These are phyloP conservation scores for Vulpes vulpes DNA, from an alignment of 2,113 vertebrate genomes.

Conservation along the genomic window DNA sequence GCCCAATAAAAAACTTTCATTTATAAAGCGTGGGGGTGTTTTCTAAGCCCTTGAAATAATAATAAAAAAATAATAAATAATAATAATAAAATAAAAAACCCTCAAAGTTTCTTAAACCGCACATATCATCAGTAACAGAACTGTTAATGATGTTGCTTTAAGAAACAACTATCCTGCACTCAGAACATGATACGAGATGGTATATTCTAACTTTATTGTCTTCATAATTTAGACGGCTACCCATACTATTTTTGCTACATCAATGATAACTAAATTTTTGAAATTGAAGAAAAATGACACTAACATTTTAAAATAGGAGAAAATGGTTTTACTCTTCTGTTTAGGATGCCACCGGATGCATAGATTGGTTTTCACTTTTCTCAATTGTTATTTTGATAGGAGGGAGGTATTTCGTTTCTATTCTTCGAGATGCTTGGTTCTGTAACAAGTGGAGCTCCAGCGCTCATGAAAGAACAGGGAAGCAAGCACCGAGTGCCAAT, in stretches of 20 bases:
- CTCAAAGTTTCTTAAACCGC: conserved; percentile 21
- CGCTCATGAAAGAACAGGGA: not conserved
- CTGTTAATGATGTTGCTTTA: not conserved
- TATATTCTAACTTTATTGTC: not conserved
- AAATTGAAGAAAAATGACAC: not conserved
- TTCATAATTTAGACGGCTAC: not conserved
- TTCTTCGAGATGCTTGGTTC: not conserved
- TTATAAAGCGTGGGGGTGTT: not conserved
- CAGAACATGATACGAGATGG: not conserved
- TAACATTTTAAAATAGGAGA: not conserved
- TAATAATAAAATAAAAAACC: not conserved
- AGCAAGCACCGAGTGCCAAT: not conserved
- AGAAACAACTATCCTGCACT: not conserved
- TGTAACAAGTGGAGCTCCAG: not conserved
- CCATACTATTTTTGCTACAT: conserved; percentile 15
- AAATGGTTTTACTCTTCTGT: not conserved
- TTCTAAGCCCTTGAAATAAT: conserved; percentile 28
- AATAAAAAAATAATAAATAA: not conserved
- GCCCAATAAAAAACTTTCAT: not conserved
- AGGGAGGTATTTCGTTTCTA: not conserved
- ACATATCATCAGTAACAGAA: not conserved
- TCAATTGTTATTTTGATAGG: conserved; percentile 7
- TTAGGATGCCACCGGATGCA: not conserved
- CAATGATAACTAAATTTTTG: conserved; percentile 22
- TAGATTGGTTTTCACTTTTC: not conserved